phyloP scores from a whole-genome alignment of 2,113 vertebrate species.

The Fulica atra region DNA sequence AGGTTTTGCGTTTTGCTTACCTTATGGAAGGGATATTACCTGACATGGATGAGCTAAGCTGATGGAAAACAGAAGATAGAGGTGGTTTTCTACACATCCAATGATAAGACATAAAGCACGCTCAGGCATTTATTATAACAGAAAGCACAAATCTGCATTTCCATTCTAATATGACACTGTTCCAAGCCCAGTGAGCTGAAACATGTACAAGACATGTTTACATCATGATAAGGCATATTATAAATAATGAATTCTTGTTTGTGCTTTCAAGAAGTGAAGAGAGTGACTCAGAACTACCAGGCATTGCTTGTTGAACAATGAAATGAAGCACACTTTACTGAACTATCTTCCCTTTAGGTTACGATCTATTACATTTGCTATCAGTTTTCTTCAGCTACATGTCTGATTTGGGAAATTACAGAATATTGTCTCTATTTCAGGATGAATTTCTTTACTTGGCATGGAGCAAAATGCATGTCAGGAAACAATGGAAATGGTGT shows the following conservation, averaged over 20 bases:
- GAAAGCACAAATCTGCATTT: neutral
- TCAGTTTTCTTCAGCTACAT: constrained; percentile 4
- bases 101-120: neutral
- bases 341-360: constrained; percentile 1
- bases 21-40: neutral
- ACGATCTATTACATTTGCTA: constrained; percentile 15
- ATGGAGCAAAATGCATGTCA: neutral
- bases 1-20: neutral
- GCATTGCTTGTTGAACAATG: neutral
- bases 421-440: constrained; percentile 59
- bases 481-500: neutral
- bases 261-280: neutral
- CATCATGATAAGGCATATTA: neutral
- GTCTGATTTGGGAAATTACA: constrained; percentile 47
- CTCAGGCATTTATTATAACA: neutral
- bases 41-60: neutral
- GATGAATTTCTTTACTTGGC: constrained; percentile 26
- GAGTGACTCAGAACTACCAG: neutral
- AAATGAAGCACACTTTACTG: neutral
- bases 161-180: neutral
- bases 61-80: neutral
- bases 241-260: neutral
- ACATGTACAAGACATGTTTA: neutral
- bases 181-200: neutral
- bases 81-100: neutral